These are phyloP conservation scores for Oscheius sp. DNA, from an alignment of 2,888 invertebrate species.

Conservation along the genomic window DNA sequence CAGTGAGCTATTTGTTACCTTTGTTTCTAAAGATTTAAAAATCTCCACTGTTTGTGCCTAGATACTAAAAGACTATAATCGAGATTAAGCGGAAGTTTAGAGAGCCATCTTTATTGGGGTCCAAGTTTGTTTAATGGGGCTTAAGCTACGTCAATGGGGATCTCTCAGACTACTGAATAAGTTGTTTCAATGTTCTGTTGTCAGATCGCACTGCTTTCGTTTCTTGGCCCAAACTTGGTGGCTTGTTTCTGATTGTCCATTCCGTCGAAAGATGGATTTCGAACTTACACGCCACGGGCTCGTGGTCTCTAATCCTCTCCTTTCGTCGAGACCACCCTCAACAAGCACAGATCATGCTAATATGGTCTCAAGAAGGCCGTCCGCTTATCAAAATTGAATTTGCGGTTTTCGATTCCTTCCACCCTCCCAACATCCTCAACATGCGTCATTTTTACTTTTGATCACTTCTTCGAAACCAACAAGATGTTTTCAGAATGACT, in stretches of 20 bases:
- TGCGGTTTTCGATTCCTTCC: background rate
- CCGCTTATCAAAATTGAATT: slow-evolving; percentile 26
- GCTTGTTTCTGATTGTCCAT: background rate
- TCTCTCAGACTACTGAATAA: slow-evolving; percentile 5
- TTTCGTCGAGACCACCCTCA: background rate
- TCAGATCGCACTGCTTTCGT: background rate
- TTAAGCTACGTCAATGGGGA: background rate
- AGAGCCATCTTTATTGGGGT: too few species aligned
- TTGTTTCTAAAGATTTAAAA: too few species aligned
- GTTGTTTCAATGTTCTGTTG: slow-evolving; percentile 1
- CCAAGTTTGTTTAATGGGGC: too few species aligned
- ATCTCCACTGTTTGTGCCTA: too few species aligned
- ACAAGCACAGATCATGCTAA: slow-evolving; percentile 17
- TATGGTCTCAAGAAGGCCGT: slow-evolving; percentile 22
- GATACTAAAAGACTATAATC: too few species aligned
- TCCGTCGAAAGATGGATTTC: background rate
- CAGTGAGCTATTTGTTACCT: too few species aligned
- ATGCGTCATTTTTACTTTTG: slow-evolving; percentile 5
- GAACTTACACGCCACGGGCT: background rate
- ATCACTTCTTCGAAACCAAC: background rate
- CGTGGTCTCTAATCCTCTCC: slow-evolving; percentile 14
- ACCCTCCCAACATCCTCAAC: background rate
- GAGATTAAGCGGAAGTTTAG: too few species aligned
- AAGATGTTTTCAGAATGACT: background rate
- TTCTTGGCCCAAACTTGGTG: background rate